Conservation (phyloP, 2,888 invertebrate species). For the Mesopsocus fuscifrons region DNA sequence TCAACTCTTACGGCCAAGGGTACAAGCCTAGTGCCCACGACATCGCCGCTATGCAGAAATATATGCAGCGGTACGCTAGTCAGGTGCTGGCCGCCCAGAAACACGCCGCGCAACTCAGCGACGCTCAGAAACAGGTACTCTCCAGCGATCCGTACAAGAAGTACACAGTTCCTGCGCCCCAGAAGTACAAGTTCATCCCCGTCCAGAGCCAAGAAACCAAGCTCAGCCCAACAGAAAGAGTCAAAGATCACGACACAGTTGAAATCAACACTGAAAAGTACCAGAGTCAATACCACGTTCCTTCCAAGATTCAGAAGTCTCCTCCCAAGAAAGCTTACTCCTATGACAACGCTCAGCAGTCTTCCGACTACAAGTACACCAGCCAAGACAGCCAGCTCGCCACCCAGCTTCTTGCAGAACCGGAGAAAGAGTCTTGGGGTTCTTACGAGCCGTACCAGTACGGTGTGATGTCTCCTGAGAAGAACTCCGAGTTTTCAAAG, state of each 20-base stretch:
- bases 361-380: background rate
- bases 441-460: background rate
- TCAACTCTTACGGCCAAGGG: background rate
- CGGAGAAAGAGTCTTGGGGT: background rate
- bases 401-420: background rate
- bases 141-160: background rate
- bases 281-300: background rate
- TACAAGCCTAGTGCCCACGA: constrained; percentile 1
- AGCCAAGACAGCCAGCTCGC: background rate
- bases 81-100: constrained; percentile 5
- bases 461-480: background rate
- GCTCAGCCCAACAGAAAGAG: background rate
- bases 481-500: background rate
- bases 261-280: constrained; percentile 3
- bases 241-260: background rate
- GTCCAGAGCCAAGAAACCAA: background rate
- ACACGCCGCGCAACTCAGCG: constrained; percentile 3
- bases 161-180: background rate
- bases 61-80: constrained; percentile 4
- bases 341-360: background rate
- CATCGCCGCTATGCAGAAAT: constrained; percentile 3
- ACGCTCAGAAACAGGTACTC: constrained; percentile 2
- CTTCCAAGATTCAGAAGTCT: background rate
- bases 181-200: constrained; percentile 7
- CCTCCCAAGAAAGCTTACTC: constrained; percentile 1